Evolutionary conservation across 2,888 invertebrate genomes (phyloP).

Genomic region (Villa cingulata): DNA sequence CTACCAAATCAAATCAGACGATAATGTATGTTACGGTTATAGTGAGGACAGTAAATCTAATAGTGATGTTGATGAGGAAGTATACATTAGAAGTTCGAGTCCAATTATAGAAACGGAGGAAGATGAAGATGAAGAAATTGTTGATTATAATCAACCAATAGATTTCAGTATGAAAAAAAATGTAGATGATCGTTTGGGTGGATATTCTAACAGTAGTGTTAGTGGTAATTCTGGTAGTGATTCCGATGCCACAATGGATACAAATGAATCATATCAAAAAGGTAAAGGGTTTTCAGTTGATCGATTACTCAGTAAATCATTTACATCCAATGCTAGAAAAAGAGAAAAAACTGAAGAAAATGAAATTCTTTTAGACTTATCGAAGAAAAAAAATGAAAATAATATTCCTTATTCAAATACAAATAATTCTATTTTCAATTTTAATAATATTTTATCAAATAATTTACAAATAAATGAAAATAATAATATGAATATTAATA

Average conservation of each 20-base stretch:
- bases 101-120: slow-evolving; percentile 15
- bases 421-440: neutral
- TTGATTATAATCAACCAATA: slow-evolving; percentile 27
- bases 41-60: slow-evolving; percentile 10
- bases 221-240: neutral
- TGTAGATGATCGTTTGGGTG: slow-evolving; percentile 7
- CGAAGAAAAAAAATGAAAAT: neutral
- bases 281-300: slow-evolving; percentile 4
- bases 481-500: neutral
- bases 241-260: slow-evolving; percentile 1
- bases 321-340: neutral
- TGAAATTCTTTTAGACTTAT: slow-evolving; percentile 2
- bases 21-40: slow-evolving; percentile 5
- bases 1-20: slow-evolving; percentile 4
- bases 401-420: neutral
- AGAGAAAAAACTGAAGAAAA: neutral
- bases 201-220: neutral
- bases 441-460: neutral
- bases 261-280: neutral
- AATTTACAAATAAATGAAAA: neutral
- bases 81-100: slow-evolving; percentile 14
- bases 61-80: slow-evolving; percentile 17
- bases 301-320: neutral
- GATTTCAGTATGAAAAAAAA: slow-evolving; percentile 32
- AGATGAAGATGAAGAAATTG: slow-evolving; percentile 7